Evolutionary conservation across 2,113 vertebrate genomes (phyloP).

Genomic region (Lasiurus cinereus): DNA sequence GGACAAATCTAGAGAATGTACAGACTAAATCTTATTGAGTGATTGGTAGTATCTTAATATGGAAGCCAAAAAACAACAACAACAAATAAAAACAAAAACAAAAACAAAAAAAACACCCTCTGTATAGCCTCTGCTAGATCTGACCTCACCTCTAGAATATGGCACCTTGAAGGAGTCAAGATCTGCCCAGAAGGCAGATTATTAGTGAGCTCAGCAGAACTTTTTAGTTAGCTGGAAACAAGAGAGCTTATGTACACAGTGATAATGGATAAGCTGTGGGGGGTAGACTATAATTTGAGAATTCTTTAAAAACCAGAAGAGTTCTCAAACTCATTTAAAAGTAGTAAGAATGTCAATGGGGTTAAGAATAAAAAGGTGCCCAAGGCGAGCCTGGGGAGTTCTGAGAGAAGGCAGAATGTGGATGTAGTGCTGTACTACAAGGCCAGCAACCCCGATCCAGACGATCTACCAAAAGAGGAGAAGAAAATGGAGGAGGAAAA

Average conservation of each 20-base stretch:
- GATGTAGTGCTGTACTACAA: conserved; percentile 77
- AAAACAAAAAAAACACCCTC: background rate
- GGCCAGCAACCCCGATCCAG: conserved; percentile 53
- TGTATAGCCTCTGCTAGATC: background rate
- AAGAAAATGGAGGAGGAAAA: background rate
- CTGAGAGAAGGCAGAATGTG: conserved; percentile 62
- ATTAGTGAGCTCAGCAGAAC: background rate
- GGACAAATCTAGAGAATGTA: background rate
- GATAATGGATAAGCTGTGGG: background rate
- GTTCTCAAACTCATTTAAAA: background rate
- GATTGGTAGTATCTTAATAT: background rate
- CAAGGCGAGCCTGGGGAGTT: background rate
- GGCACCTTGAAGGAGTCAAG: background rate
- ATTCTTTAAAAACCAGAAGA: background rate
- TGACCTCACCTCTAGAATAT: background rate
- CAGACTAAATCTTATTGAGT: background rate
- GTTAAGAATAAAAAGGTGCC: background rate
- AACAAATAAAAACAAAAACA: background rate
- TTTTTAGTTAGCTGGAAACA: background rate
- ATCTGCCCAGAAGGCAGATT: background rate
- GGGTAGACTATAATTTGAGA: background rate
- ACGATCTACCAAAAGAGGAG: background rate
- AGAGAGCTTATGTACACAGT: background rate
- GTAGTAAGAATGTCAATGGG: conserved; percentile 43
- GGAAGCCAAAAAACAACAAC: background rate